Percentiles rank a stretch among this genome's conserved stretches.
phyloP scores from a whole-genome alignment of 2,113 vertebrate species.

The Eolophus roseicapilla region DNA sequence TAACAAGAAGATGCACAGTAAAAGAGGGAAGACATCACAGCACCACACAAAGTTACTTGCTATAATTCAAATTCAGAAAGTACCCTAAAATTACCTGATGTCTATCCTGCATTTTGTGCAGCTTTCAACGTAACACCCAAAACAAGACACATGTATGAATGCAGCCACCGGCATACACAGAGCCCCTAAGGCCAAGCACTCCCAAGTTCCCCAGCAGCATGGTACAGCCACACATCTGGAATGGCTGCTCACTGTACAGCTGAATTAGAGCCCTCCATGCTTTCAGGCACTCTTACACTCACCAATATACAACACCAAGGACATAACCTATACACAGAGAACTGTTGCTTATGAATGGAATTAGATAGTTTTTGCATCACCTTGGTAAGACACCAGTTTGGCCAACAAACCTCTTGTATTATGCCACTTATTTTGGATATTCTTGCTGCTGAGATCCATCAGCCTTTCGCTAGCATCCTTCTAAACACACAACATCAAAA shows the following conservation, averaged over 20 bases:
- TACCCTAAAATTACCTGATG: background rate
- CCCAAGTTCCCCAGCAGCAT: background rate
- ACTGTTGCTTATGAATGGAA: background rate
- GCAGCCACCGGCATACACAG: background rate
- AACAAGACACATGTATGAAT: background rate
- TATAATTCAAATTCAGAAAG: background rate
- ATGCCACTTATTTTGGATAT: background rate
- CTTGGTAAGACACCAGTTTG: background rate
- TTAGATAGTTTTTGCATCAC: background rate
- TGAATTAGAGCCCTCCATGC: background rate
- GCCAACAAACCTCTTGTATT: background rate
- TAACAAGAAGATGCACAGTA: background rate
- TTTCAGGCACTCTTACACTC: background rate
- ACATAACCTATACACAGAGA: background rate
- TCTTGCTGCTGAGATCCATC: background rate
- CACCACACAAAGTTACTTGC: background rate
- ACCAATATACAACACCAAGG: background rate
- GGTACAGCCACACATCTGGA: background rate
- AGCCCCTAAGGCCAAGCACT: background rate
- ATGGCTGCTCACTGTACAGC: background rate
- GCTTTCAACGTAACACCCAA: background rate
- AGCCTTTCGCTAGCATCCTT: background rate
- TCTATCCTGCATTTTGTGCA: background rate
- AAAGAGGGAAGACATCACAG: background rate
- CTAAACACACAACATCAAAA: background rate